These are phyloP conservation scores for Cryptosula pallasiana DNA, from an alignment of 2,888 invertebrate genomes.

Conservation along the genomic window DNA sequence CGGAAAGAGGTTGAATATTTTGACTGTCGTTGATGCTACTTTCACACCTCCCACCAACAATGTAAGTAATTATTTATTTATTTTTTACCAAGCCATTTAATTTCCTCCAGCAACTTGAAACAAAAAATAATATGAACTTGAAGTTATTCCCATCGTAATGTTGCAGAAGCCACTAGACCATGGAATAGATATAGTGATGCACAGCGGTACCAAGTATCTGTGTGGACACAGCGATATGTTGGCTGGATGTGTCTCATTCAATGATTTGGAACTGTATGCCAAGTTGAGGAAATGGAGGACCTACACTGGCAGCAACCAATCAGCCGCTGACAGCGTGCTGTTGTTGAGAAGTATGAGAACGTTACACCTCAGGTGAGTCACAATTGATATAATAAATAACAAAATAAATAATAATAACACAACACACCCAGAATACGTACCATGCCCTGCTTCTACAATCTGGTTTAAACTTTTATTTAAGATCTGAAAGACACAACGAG, in stretches of 20 bases:
- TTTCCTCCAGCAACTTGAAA: background rate
- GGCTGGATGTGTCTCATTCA: slow-evolving; percentile 45
- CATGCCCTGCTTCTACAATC: no score
- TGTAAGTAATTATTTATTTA: no score
- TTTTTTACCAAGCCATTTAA: background rate
- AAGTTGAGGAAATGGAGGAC: slow-evolving; percentile 36
- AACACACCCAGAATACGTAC: no score
- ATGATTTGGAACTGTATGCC: slow-evolving; percentile 40
- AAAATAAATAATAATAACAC: no score
- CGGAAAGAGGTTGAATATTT: slow-evolving; percentile 32
- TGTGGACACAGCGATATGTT: slow-evolving; percentile 53
- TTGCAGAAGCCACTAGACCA: slow-evolving; percentile 44
- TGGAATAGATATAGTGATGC: slow-evolving; percentile 49
- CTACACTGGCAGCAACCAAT: slow-evolving; percentile 36
- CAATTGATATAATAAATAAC: no score
- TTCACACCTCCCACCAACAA: slow-evolving; percentile 43
- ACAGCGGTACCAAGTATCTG: slow-evolving; percentile 53
- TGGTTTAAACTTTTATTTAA: no score
- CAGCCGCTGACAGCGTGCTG: slow-evolving; percentile 38
- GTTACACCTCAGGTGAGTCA: slow-evolving; percentile 65
- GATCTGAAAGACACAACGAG: slow-evolving; percentile 79
- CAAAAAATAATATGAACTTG: background rate
- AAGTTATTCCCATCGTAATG: background rate
- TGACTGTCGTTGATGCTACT: slow-evolving; percentile 50
- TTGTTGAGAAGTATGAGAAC: slow-evolving; percentile 74